Percentiles rank a stretch among this genome's conserved stretches.
Evolutionary conservation across 2,797 vertebrate species (phyloP).

Genomic region (Poecilia picta): DNA sequence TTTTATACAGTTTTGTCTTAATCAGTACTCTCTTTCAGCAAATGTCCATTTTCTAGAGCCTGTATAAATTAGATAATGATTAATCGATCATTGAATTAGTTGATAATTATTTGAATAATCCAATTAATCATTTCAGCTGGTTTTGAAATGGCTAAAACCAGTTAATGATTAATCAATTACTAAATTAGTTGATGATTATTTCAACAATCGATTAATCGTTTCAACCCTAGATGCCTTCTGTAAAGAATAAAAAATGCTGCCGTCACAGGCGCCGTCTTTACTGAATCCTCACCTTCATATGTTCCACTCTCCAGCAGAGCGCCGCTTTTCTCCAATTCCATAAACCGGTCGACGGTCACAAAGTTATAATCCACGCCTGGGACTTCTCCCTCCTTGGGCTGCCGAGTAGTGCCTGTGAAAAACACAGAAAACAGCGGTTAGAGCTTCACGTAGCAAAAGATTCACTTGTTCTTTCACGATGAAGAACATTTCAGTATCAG

Average conservation of each 20-base stretch:
- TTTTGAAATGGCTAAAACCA: too few species aligned
- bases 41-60: too few species aligned
- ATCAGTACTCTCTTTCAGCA: too few species aligned
- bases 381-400: constrained; percentile 98
- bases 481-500: neutral
- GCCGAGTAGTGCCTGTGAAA: constrained; percentile 93
- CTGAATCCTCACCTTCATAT: constrained; percentile 92
- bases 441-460: constrained; percentile 9
- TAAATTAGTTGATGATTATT: too few species aligned
- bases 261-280: constrained; percentile 15
- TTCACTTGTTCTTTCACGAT: neutral
- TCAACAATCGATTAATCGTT: too few species aligned
- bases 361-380: constrained; percentile 99
- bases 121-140: too few species aligned
- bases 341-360: constrained; percentile 95
- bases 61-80: too few species aligned
- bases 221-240: neutral
- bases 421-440: constrained; percentile 47
- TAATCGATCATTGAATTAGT: too few species aligned
- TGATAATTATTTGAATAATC: too few species aligned
- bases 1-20: too few species aligned
- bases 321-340: constrained; percentile 98
- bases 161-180: too few species aligned
- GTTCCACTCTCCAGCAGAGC: constrained; percentile 97
- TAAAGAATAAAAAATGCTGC: constrained; percentile 13